These are phyloP conservation scores for Neopipo cinnamomea DNA, from an alignment of 2,113 vertebrate species.

Conservation along the genomic window DNA sequence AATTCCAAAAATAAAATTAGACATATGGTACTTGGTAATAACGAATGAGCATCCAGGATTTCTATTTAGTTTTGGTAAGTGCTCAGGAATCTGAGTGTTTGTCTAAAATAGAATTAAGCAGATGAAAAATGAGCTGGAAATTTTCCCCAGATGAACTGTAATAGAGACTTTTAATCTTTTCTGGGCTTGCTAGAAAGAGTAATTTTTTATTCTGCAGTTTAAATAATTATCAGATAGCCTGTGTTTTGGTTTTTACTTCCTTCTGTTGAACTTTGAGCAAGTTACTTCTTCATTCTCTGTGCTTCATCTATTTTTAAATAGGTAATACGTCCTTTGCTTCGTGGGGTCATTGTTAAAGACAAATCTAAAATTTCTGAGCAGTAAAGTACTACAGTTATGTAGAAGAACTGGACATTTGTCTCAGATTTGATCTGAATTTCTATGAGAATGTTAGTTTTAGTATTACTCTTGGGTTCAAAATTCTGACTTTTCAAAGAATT, in stretches of 20 bases:
- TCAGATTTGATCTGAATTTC: background rate
- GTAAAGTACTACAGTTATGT: background rate
- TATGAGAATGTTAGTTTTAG: background rate
- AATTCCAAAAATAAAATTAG: conserved; percentile 48
- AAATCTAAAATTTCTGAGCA: background rate
- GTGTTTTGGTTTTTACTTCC: background rate
- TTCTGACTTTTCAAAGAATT: background rate
- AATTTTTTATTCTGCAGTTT: background rate
- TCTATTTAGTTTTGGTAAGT: background rate
- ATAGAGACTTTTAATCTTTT: background rate
- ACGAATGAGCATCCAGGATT: conserved; percentile 35
- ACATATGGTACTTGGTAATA: conserved; percentile 40
- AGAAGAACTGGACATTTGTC: background rate
- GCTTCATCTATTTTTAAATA: background rate
- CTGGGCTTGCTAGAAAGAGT: background rate
- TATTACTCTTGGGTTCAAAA: background rate
- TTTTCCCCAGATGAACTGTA: background rate
- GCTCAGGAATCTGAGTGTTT: conserved; percentile 12
- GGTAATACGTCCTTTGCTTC: background rate
- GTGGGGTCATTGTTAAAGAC: background rate
- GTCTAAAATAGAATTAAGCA: background rate
- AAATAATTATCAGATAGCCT: background rate
- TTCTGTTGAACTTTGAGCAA: background rate
- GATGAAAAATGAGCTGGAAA: background rate
- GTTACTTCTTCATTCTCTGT: background rate